These are phyloP conservation scores for Pheosia tremula DNA, from an alignment of 2,888 invertebrate genomes.

Conservation along the genomic window DNA sequence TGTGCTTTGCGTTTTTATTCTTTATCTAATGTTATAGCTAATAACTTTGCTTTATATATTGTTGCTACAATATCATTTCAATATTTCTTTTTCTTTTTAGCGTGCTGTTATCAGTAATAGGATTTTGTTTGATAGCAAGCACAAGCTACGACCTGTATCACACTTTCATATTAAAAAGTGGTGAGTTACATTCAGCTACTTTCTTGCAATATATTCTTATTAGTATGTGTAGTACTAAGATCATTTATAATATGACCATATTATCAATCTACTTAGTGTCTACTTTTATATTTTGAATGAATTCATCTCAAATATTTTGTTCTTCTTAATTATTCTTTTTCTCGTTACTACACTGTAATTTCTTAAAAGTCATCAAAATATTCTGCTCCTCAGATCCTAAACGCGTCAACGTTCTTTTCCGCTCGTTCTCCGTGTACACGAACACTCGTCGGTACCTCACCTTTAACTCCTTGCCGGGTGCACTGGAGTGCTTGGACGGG, in stretches of 20 bases:
- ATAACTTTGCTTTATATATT: no score
- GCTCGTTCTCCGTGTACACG: constrained; percentile 66
- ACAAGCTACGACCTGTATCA: constrained; percentile 56
- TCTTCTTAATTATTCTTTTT: no score
- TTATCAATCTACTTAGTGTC: no score
- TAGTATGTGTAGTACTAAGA: no score
- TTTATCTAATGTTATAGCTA: neutral
- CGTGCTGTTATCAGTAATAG: constrained; percentile 52
- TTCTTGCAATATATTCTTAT: neutral
- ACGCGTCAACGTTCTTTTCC: constrained; percentile 35
- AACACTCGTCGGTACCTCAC: constrained; percentile 66
- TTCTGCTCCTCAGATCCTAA: constrained; percentile 33
- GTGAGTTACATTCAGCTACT: constrained; percentile 36
- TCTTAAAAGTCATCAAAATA: neutral
- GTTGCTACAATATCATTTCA: neutral
- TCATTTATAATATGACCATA: no score
- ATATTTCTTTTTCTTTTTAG: constrained; percentile 44
- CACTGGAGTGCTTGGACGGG: constrained; percentile 72
- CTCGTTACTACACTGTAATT: no score
- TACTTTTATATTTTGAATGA: no score
- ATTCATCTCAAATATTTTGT: no score
- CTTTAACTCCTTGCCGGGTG: constrained; percentile 51
- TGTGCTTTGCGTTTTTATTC: no score
- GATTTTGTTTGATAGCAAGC: constrained; percentile 43
- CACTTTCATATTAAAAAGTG: constrained; percentile 41